Evolutionary conservation across 2,113 vertebrate genomes (phyloP).

Genomic region (Azemiops feae): DNA sequence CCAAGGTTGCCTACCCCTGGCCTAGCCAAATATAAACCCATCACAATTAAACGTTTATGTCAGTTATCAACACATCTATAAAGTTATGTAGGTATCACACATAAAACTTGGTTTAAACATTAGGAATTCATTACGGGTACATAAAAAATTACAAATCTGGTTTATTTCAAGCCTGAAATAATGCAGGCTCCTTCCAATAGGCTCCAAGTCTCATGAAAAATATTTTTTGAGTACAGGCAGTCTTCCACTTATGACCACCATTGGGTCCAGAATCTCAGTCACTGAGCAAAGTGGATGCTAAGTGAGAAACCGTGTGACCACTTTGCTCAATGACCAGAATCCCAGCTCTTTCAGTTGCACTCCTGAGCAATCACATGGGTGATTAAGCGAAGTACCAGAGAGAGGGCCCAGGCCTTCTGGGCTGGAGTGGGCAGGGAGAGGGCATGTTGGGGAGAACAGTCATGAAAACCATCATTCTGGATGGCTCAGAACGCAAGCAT

Average conservation of each 20-base stretch:
- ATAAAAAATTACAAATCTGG: neutral
- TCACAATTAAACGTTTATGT: neutral
- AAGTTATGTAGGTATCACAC: neutral
- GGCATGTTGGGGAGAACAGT: neutral
- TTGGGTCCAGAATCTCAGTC: neutral
- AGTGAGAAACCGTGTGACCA: neutral
- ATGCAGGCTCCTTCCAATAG: neutral
- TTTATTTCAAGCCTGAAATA: neutral
- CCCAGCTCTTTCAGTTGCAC: neutral
- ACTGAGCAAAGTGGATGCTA: neutral
- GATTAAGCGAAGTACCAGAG: neutral
- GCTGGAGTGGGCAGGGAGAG: neutral
- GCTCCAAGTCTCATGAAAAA: neutral
- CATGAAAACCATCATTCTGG: neutral
- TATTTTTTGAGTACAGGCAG: neutral
- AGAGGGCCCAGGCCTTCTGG: neutral
- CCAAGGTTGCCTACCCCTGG: too few species aligned
- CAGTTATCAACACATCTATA: neutral
- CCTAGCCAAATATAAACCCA: neutral
- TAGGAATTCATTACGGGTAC: neutral
- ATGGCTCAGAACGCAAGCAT: neutral
- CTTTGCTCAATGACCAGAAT: neutral
- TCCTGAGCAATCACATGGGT: neutral
- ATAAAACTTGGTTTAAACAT: neutral
- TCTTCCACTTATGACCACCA: neutral